Evolutionary conservation across 2,888 invertebrate species (phyloP).

Genomic region (Zaprionus obscuricornis): DNA sequence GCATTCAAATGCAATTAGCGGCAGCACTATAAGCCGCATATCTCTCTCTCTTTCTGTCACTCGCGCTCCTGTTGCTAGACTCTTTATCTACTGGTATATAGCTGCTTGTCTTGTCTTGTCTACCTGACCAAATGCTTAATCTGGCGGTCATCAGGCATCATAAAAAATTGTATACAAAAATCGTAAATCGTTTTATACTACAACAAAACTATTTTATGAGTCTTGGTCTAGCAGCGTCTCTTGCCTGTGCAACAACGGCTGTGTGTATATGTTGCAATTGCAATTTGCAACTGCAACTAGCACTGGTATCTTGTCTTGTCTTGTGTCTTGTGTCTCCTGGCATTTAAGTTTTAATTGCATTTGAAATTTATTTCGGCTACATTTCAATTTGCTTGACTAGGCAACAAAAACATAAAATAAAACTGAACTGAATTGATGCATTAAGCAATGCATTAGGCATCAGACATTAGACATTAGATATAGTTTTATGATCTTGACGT

Average conservation of each 20-base stretch:
- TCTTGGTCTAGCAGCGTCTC: slow-evolving; percentile 17
- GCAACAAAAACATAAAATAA: too few relatives aligned
- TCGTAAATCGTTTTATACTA: slow-evolving; percentile 23
- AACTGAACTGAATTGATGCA: too few relatives aligned
- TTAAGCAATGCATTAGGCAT: too few relatives aligned
- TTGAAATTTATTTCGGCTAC: slow-evolving; percentile 16
- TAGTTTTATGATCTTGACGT: background rate
- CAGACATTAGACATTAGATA: too few relatives aligned
- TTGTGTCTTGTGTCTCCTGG: too few relatives aligned
- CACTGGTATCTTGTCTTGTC: background rate
- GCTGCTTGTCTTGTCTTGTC: slow-evolving; percentile 10
- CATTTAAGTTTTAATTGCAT: slow-evolving; percentile 51
- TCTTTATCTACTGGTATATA: too few relatives aligned
- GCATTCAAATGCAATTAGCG: slow-evolving; percentile 59
- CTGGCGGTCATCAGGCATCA: slow-evolving; percentile 23
- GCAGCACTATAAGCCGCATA: background rate
- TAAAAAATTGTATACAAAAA: too few relatives aligned
- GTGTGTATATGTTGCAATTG: too few relatives aligned
- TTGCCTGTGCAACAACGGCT: slow-evolving; percentile 1
- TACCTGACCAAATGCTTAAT: slow-evolving; percentile 32
- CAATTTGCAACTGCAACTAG: background rate
- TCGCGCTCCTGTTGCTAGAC: too few relatives aligned
- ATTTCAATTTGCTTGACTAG: slow-evolving; percentile 4
- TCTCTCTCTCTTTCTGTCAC: too few relatives aligned
- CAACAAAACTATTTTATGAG: too few relatives aligned